phyloP scores from a whole-genome alignment of 2,113 vertebrate species.

The Rhadina sibilatrix region DNA sequence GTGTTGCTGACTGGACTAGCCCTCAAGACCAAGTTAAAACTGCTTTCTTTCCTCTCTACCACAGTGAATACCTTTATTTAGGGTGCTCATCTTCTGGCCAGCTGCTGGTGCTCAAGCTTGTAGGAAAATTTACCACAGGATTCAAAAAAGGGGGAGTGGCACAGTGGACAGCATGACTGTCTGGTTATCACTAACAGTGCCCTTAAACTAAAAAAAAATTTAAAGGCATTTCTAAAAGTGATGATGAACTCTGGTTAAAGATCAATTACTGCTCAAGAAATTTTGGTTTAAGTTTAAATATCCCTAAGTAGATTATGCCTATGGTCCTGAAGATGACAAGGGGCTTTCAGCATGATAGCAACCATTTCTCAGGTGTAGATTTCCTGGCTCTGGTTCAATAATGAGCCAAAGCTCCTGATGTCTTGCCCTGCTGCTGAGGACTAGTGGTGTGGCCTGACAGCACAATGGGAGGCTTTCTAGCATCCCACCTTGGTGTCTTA shows the following conservation, averaged over 20 bases:
- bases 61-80: background rate
- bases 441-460: background rate
- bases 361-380: background rate
- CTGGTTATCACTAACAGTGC: background rate
- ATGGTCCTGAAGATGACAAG: background rate
- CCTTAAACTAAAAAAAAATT: background rate
- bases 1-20: background rate
- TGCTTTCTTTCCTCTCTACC: background rate
- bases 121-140: background rate
- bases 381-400: background rate
- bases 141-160: background rate
- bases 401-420: background rate
- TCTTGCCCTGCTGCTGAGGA: background rate
- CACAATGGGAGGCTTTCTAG: background rate
- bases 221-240: background rate
- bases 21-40: background rate
- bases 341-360: background rate
- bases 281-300: background rate
- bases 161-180: background rate
- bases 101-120: background rate
- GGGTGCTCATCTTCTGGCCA: background rate
- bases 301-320: background rate
- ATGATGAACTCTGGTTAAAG: background rate
- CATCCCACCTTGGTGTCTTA: background rate
- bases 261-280: background rate